Conservation (phyloP, 2,113 vertebrate genomes). For the Eudyptes chrysolophus region DNA sequence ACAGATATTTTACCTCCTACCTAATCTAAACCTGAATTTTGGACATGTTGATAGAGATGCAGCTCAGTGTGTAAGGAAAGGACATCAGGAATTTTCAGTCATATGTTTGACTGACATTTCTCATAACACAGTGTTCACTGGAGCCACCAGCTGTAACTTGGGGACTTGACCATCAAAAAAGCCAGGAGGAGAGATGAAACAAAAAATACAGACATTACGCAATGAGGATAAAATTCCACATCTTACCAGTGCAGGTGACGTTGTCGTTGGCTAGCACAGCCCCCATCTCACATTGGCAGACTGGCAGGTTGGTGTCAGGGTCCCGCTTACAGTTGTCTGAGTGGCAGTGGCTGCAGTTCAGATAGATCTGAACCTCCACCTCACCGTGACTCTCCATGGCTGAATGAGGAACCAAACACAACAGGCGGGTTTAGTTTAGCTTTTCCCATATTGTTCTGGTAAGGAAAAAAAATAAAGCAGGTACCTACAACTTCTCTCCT, state of each 20-base stretch:
- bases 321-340: conserved; percentile 84
- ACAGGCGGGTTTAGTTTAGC: not conserved
- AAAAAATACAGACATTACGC: not conserved
- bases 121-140: not conserved
- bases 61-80: not conserved
- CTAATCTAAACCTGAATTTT: not conserved
- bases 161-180: not conserved
- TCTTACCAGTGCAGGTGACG: conserved; percentile 81
- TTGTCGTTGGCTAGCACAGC: conserved; percentile 84
- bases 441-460: not conserved
- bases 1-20: not conserved
- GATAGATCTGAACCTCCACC: conserved; percentile 84
- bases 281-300: conserved; percentile 83
- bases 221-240: not conserved
- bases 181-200: not conserved
- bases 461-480: not conserved
- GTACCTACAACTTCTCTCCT: not conserved
- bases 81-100: not conserved
- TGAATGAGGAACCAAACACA: conserved; percentile 51
- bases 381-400: conserved; percentile 89
- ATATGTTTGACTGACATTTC: not conserved
- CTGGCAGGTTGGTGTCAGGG: conserved; percentile 74
- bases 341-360: conserved; percentile 90
- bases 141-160: not conserved
- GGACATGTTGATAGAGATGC: not conserved